Percentiles rank a stretch among this genome's conserved stretches.
Conservation (phyloP, 2,113 vertebrate species). For the Calypte anna region DNA sequence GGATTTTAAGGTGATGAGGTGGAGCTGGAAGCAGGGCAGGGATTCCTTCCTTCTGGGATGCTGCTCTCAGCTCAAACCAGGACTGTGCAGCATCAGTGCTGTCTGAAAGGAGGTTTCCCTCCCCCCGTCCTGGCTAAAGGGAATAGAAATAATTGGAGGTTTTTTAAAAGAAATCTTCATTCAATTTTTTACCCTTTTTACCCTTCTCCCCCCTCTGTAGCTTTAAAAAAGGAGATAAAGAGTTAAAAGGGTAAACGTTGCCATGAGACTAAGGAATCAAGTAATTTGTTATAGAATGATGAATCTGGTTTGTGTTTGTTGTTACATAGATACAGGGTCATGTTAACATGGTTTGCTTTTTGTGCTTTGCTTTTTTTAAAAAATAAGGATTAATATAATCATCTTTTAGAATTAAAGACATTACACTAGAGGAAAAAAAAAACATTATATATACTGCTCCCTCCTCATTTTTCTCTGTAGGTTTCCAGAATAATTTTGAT, state of each 20-base stretch:
- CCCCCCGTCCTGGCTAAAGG: neutral
- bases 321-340: neutral
- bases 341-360: neutral
- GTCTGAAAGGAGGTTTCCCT: neutral
- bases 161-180: neutral
- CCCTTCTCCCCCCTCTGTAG: accelerated
- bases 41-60: neutral
- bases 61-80: neutral
- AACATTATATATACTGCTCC: neutral
- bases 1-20: neutral
- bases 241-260: neutral
- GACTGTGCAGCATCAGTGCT: neutral
- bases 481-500: neutral
- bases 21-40: neutral
- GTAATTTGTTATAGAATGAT: neutral
- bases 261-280: neutral
- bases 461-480: neutral
- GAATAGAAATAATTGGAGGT: neutral
- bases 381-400: too few relatives aligned
- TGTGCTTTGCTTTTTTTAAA: neutral
- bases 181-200: neutral
- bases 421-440: neutral
- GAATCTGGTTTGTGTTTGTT: neutral
- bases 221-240: neutral
- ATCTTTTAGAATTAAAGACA: neutral